Evolutionary conservation across 2,888 invertebrate genomes (phyloP), one percentile per base, ranked within the genome.

Genomic region (Nasonia oneida): DNA sequence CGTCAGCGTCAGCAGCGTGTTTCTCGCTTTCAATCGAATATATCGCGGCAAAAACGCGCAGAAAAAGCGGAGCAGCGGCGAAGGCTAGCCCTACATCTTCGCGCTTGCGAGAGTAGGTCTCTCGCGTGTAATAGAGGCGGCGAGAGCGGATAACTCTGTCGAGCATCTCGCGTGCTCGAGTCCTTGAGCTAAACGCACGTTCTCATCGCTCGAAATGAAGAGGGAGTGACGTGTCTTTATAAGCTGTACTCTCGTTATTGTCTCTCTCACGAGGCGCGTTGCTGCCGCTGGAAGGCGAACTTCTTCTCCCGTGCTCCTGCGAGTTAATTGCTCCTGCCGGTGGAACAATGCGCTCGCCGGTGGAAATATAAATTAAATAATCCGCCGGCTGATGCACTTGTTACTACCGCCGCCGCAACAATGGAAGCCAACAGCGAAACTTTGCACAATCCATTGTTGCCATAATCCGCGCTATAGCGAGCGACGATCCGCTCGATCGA

Each of bases 171-270:
- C 67, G 67, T 33, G 14, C 3, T 29, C 29, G 37, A 79, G 79
- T 84, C 84, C 84, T 84, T 84, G 84, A 76, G 77, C 75, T 75
- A 81, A 81, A 81, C 81, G 47, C 75, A 75, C 64, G 67, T 81
- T 81, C 81, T 81, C 81, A 73, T 71, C 67, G 73, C 73, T 71
- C 18, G 42, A 64, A 81, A 74, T 61, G 82, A 50, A 53, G 29
- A 82, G 42, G 15, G 47, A 57, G 50, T 73, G 78, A 83, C 73
- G 73, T 73, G 73, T 76, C 23, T 53, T 47, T 33, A 15, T 78
- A 10, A 50, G 15, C 14, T 23, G 23, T 14, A 50, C 14, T 12
- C 14, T 37, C 37, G 74, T 23, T 74, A 74, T 61, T n/a, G 23
- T 67, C 29, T 67, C 67, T 67, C 29, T 29, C 29, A 29, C 33